phyloP scores from a whole-genome alignment of 2,113 vertebrate genomes.

The Calidris pugnax region DNA sequence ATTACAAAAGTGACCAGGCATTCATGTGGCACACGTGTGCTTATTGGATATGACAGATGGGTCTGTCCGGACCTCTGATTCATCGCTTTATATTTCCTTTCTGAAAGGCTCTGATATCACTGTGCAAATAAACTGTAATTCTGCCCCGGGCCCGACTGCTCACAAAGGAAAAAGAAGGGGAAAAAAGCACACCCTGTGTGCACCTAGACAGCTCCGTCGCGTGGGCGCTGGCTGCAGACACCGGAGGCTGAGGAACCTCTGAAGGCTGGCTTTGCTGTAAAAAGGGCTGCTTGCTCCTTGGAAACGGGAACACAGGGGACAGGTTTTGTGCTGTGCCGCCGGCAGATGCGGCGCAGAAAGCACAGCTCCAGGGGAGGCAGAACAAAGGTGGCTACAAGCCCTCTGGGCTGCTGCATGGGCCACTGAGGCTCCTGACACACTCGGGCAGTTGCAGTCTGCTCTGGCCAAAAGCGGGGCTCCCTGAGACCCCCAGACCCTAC shows the following conservation, averaged over 20 bases:
- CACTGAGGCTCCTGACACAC: not conserved
- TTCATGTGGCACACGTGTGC: not conserved
- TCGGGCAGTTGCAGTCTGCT: not conserved
- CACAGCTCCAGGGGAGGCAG: not conserved
- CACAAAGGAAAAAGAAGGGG: not conserved
- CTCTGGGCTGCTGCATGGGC: fast-evolving
- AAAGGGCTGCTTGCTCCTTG: not conserved
- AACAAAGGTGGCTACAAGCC: not conserved
- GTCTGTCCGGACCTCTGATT: not conserved
- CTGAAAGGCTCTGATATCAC: not conserved
- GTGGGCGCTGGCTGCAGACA: not conserved
- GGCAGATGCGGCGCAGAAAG: not conserved
- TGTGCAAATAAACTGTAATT: not conserved
- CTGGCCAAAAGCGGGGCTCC: not conserved
- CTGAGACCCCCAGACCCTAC: not conserved
- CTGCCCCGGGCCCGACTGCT: not conserved
- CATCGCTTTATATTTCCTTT: not conserved
- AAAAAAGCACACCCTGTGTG: fast-evolving
- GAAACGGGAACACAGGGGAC: not conserved
- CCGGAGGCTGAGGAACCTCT: not conserved
- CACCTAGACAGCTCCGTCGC: fast-evolving
- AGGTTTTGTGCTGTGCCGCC: not conserved
- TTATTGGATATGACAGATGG: slow-evolving; percentile 47
- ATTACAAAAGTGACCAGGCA: slow-evolving; percentile 46
- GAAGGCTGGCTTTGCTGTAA: not conserved